Evolutionary conservation across 2,888 invertebrate genomes (phyloP).

Genomic region (Epirrita christyi): DNA sequence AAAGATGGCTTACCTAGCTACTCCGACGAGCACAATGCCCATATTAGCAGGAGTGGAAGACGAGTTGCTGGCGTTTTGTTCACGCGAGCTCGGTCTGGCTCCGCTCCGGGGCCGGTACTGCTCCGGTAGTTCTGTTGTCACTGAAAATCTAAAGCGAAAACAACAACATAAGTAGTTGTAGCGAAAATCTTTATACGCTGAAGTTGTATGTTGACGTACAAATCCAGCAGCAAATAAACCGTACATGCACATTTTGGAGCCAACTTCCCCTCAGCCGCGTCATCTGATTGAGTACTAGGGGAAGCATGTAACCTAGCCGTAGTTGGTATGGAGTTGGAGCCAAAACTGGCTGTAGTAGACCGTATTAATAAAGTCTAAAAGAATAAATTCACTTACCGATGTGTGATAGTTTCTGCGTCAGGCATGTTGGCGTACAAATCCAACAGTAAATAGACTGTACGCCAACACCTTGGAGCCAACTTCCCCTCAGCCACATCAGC

Average conservation of each 20-base stretch:
- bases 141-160: constrained; percentile 84
- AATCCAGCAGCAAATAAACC: too few species aligned
- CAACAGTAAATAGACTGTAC: constrained; percentile 95
- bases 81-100: constrained; percentile 64
- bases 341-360: too few species aligned
- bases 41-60: constrained; percentile 86
- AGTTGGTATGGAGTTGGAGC: constrained; percentile 83
- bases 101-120: constrained; percentile 83
- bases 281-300: constrained; percentile 29
- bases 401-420: constrained; percentile 96
- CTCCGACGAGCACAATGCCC: constrained; percentile 92
- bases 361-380: too few species aligned
- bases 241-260: constrained; percentile 51
- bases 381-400: constrained; percentile 86
- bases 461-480: constrained; percentile 94
- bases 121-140: constrained; percentile 89
- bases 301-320: constrained; percentile 14
- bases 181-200: too few species aligned
- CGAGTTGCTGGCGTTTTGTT: constrained; percentile 72
- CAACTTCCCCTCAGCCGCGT: constrained; percentile 12
- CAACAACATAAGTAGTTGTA: too few species aligned
- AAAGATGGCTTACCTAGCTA: constrained; percentile 69
- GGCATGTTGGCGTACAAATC: constrained; percentile 98
- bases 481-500: constrained; percentile 47
- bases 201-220: too few species aligned